Conservation (phyloP, 1,140 invertebrate species). For the Bombus soroeensis region DNA sequence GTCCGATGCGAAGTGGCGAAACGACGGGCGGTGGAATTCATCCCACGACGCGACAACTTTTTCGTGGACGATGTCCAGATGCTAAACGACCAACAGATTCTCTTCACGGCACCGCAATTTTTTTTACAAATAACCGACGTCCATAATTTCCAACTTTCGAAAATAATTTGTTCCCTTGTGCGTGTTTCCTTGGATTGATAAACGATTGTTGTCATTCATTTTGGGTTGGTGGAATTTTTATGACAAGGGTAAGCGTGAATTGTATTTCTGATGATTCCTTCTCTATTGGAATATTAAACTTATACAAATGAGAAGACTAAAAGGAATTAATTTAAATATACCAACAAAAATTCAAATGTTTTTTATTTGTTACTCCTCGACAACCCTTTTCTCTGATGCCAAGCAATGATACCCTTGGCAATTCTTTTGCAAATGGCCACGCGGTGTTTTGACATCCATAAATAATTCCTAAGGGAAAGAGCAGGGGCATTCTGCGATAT, state of each 20-base stretch:
- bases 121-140: not conserved
- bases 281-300: too few relatives aligned
- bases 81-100: constrained; percentile 21
- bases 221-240: not conserved
- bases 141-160: not conserved
- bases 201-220: not conserved
- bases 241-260: not conserved
- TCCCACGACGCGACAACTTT: constrained; percentile 32
- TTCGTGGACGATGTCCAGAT: constrained; percentile 37
- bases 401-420: not conserved
- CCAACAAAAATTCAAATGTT: not conserved
- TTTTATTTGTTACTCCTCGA: not conserved
- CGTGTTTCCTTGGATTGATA: not conserved
- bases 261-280: not conserved
- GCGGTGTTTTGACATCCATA: constrained; percentile 45
- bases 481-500: not conserved
- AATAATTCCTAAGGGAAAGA: constrained; percentile 49
- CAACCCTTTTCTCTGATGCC: not conserved
- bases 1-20: not conserved
- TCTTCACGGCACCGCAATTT: constrained; percentile 3
- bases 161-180: not conserved
- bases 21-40: not conserved
- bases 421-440: constrained; percentile 32
- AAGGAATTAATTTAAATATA: not conserved
- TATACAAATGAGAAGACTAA: too few relatives aligned